Evolutionary conservation across 1,140 invertebrate genomes (phyloP).

Genomic region (Mesaphorura yosii): DNA sequence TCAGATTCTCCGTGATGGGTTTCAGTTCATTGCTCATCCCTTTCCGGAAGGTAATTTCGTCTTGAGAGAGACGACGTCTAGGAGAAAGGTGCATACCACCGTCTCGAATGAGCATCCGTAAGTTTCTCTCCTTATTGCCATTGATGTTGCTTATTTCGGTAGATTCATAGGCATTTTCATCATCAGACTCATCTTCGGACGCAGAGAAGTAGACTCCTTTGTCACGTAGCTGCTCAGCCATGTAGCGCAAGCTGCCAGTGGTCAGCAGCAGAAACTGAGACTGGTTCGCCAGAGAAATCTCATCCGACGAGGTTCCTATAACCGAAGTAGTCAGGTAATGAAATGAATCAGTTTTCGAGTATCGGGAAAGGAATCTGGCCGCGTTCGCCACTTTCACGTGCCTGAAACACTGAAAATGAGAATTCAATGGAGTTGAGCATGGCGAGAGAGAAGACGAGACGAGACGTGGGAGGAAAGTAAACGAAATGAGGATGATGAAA

Average conservation of each 20-base stretch:
- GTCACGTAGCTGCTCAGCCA: slow-evolving; percentile 19
- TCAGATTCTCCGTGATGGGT: too few relatives aligned
- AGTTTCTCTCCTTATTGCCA: background rate
- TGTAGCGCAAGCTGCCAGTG: slow-evolving; percentile 17
- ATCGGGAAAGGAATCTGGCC: too few relatives aligned
- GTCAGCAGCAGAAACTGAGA: slow-evolving; percentile 25
- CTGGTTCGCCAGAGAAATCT: slow-evolving; percentile 26
- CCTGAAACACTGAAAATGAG: background rate
- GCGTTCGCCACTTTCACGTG: too few relatives aligned
- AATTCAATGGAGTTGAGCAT: too few relatives aligned
- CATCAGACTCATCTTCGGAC: slow-evolving; percentile 7
- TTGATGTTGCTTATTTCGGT: background rate
- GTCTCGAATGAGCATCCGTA: background rate
- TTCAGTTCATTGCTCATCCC: too few relatives aligned
- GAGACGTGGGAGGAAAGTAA: too few relatives aligned
- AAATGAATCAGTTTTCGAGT: background rate
- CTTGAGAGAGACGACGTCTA: background rate
- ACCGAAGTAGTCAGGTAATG: background rate
- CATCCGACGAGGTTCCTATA: slow-evolving; percentile 22
- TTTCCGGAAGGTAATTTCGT: too few relatives aligned
- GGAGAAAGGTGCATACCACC: background rate
- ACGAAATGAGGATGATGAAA: too few relatives aligned
- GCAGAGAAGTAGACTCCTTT: slow-evolving; percentile 18
- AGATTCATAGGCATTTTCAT: background rate
- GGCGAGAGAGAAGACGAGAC: too few relatives aligned